A percentile compares a stretch with the other conserved stretches of the same genome.
phyloP scores from a whole-genome alignment of 2,113 vertebrate genomes.

The Canis aureus region DNA sequence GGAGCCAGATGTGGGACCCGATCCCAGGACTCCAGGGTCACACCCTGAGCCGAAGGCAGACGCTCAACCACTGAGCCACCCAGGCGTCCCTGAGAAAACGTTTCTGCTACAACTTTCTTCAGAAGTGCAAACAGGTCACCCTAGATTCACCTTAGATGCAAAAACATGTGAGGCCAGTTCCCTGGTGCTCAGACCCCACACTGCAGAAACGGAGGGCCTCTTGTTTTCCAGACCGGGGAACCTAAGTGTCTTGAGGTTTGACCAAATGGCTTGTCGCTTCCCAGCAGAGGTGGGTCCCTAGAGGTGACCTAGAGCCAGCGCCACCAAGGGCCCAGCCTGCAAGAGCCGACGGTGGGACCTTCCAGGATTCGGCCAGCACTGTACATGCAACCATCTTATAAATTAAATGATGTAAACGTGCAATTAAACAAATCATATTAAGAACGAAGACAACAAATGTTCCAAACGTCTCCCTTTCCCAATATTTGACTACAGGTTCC shows the following conservation, averaged over 20 bases:
- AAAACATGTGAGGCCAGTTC: background rate
- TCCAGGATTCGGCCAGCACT: background rate
- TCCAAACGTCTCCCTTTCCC: background rate
- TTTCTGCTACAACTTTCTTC: background rate
- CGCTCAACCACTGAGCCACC: too few relatives aligned
- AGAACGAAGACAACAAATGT: background rate
- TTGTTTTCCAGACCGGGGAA: background rate
- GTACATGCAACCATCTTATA: background rate
- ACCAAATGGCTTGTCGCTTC: background rate
- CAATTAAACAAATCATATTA: background rate
- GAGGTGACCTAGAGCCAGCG: background rate
- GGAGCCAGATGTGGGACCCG: too few relatives aligned
- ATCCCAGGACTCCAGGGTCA: too few relatives aligned
- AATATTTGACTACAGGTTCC: too few relatives aligned
- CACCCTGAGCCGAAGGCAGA: too few relatives aligned
- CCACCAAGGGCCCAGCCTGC: accelerated
- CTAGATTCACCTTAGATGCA: background rate
- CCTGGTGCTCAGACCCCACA: background rate
- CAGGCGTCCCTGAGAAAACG: background rate
- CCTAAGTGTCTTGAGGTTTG: background rate
- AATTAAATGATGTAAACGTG: background rate
- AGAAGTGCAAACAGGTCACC: background rate
- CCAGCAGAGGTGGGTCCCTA: background rate
- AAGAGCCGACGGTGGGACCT: background rate
- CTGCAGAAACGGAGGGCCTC: background rate